Base-by-base conservation (phyloP, 1,140 invertebrate genomes). In the Ostrea edulis region DNA sequence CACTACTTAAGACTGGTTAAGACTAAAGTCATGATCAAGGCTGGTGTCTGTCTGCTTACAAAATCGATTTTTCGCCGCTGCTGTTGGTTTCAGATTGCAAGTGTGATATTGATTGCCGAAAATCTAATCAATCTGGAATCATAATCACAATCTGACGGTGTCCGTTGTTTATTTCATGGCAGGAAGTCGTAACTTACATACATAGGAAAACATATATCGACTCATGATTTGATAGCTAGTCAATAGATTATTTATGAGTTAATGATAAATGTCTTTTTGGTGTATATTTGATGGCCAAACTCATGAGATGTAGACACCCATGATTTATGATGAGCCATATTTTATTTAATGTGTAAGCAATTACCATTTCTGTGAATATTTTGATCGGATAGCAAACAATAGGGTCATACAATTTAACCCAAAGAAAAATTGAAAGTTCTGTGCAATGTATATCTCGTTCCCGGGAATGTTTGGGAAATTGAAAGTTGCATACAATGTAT, bases 91-190 rank as follows among this genome's bases (percentile, higher is more conserved):
- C 68, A 29, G 68, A 25, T 77, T 77, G 68, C 68, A 35, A 25
- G 68, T 35, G 25, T 29, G 25, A 35, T 77, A 77, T 77, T 77
- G 68, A 77, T 77, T 77, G 68, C 8, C 68, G 22, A 77, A 77
- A 77, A 77, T 77, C 68, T 77, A 77, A 77, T 77, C 68, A 77
- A 77, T 77, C 68, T 77, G 25, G 25, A 77, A 29, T 77, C 68
- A 25, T 77, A 77, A 77, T 77, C 68, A 29, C 68, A 35, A 12
- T 14, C 68, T 77, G 68, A 77, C 68, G 29, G 12, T 25, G 22
- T 12, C 4, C 68, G 14, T 14, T 77, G 68, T 77, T 77, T 77
- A 77, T 35, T 77, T 77, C 68, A 25, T 77, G 68, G 68, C 68
- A 77, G 29, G 25, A 77, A 25, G 68, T 35, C 25, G 14, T 77